Evolutionary conservation across 2,113 vertebrate genomes (phyloP).

Genomic region (Athene cunicularia): DNA sequence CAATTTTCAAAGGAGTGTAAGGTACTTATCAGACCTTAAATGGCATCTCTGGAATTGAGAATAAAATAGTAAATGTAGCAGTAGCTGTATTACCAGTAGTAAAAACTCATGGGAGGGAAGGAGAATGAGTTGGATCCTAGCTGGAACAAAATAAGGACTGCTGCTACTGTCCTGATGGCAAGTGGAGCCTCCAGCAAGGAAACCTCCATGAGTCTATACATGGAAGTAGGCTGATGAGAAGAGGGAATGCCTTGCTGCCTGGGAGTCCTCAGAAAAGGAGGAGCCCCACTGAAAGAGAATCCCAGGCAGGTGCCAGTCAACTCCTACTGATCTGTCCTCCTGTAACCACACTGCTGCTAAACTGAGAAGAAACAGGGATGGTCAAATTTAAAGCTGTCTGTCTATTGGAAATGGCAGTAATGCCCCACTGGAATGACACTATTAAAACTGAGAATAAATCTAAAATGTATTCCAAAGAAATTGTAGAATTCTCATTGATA

Average conservation of each 20-base stretch:
- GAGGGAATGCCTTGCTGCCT: not conserved
- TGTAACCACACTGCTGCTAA: not conserved
- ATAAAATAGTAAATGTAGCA: not conserved
- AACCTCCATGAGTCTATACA: not conserved
- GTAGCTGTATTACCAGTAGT: not conserved
- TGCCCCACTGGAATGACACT: not conserved
- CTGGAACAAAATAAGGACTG: not conserved
- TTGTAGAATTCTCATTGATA: not conserved
- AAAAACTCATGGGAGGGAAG: not conserved
- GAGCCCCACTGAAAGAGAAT: not conserved
- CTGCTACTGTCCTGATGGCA: not conserved
- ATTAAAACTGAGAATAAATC: not conserved
- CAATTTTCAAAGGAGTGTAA: not conserved
- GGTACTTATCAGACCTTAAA: not conserved
- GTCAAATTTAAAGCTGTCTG: not conserved
- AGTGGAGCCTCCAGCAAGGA: not conserved
- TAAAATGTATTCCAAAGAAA: not conserved
- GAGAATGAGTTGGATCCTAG: not conserved
- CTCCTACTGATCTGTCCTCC: not conserved
- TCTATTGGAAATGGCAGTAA: not conserved
- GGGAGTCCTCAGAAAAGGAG: not conserved
- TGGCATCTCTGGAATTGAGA: not conserved
- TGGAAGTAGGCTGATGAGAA: not conserved
- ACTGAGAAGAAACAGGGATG: not conserved
- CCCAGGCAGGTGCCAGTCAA: not conserved